phyloP scores from a whole-genome alignment of 2,888 invertebrate species.

The Strigamia crassipes region DNA sequence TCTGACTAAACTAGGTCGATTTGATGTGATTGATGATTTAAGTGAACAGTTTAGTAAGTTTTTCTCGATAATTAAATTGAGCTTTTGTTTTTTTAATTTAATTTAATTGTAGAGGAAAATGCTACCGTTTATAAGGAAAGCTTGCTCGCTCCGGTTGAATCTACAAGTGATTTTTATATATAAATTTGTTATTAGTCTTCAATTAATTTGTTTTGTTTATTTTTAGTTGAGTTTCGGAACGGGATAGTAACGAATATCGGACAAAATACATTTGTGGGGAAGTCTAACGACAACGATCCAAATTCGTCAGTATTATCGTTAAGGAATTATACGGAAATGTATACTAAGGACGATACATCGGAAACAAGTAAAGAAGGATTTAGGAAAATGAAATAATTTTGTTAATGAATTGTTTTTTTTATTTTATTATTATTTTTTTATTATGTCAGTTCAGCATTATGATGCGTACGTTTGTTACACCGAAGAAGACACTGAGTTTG shows the following conservation, averaged over 20 bases:
- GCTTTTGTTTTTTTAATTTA: neutral
- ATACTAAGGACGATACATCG: neutral
- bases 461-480: slow-evolving; percentile 54
- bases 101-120: neutral
- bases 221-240: neutral
- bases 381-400: neutral
- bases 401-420: neutral
- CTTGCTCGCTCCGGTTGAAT: neutral
- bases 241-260: neutral
- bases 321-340: neutral
- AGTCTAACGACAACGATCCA: neutral
- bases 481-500: slow-evolving; percentile 52
- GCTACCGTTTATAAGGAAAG: neutral
- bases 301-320: neutral
- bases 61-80: neutral
- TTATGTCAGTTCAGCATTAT: slow-evolving; percentile 48
- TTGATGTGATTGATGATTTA: neutral
- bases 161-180: neutral
- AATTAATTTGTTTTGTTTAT: neutral
- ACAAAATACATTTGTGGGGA: neutral
- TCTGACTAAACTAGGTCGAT: neutral
- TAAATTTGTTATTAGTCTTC: neutral
- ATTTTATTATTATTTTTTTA: neutral
- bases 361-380: neutral
- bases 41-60: neutral